Base-by-base conservation (phyloP, 30 jellyfish, hydroid and myxozoan genomes). In the Aurelia coerulea region DNA sequence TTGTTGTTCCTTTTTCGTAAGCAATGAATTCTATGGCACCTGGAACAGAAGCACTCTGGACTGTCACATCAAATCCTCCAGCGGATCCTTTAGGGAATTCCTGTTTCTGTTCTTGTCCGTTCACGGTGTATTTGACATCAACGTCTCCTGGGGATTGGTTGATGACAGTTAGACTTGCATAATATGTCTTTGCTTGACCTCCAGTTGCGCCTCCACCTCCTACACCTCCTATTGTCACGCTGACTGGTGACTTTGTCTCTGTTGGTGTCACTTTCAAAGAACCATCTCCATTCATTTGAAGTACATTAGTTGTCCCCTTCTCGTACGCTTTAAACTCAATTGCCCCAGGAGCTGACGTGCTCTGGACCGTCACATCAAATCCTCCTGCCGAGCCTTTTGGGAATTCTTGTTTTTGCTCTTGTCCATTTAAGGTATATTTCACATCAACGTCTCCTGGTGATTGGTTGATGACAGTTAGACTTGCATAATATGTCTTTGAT, bases 291-390 rank as follows among this genome's bases (percentile, higher is more conserved):
- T 90, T 90, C 77, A 90, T 59, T 31, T 29, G 42, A 41, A 70
- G 83, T 1, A 51, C 19, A 12, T 59, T 73, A 18, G 89, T 66
- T 35, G 97, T 90, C 4, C 74, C 81, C 58, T 90, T 85, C 31
- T 74, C 92, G 39, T 59, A 68, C 1, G 96, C 97, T 75, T 52
- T 58, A 76, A 90, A 90, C 29, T 58, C 83, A 16, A 90, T 78
- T 29, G 96, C 89, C 1, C 59, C 41, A 3, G 97, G 97, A 18
- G 17, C 46, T 3, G 82, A 19, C 0, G 82, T 31, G n/a, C 80
- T 70, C 32, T 76, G 76, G 4, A 76, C 87, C 1, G 69, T 60
- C 49, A 76, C 87, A 58, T 76, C 87, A 14, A 76, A 76, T 10
- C 74, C 76, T 5, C 87, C 83, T 0, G 81, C 78, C 0, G 86